Conservation (phyloP, 2,888 invertebrate species). For the Clanis bilineata region DNA sequence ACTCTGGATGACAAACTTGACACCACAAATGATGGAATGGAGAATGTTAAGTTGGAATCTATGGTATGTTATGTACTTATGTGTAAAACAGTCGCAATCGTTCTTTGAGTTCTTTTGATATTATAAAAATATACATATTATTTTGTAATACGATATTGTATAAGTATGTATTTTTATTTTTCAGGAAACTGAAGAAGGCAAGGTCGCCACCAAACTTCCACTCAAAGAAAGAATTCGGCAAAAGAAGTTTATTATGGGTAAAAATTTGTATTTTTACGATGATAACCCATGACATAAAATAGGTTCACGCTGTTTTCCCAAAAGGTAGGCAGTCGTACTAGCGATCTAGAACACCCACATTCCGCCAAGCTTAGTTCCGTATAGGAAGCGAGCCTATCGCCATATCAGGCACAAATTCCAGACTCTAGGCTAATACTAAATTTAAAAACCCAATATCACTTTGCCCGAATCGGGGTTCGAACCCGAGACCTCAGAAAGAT, state of each 20-base stretch:
- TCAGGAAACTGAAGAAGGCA: conserved; percentile 80
- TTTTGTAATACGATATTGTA: not conserved
- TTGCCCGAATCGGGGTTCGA: too few species aligned
- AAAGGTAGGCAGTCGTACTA: too few species aligned
- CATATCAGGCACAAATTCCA: too few species aligned
- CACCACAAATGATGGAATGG: conserved; percentile 88
- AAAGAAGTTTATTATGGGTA: conserved; percentile 86
- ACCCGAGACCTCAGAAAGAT: too few species aligned
- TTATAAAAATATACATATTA: not conserved
- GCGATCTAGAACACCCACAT: too few species aligned
- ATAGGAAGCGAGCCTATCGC: too few species aligned
- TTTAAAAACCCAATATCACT: too few species aligned
- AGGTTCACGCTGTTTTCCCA: too few species aligned
- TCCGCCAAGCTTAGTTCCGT: too few species aligned
- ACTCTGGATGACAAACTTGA: conserved; percentile 89
- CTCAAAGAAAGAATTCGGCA: conserved; percentile 83
- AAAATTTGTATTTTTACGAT: conserved; percentile 31
- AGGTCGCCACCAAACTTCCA: conserved; percentile 76
- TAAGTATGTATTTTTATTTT: conserved; percentile 26
- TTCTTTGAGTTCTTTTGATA: not conserved
- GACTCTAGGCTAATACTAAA: too few species aligned
- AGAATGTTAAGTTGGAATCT: conserved; percentile 86
- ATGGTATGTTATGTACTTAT: conserved; percentile 54
- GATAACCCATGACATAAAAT: too few species aligned
- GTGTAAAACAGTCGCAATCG: too few species aligned